These are phyloP conservation scores for Tychaedon coryphoeus DNA, from an alignment of 2,113 vertebrate species.

Conservation along the genomic window DNA sequence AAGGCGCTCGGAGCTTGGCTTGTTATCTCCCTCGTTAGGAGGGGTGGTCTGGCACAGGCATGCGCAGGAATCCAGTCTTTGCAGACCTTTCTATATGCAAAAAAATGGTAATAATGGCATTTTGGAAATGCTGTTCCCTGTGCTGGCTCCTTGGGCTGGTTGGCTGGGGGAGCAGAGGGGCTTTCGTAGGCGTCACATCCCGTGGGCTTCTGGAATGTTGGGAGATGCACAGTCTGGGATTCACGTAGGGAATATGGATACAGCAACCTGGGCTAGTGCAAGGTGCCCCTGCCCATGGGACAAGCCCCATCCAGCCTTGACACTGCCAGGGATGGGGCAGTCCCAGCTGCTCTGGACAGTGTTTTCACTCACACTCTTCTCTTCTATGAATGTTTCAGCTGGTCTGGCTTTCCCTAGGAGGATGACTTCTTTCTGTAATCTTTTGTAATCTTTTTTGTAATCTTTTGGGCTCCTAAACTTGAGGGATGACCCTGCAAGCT, in stretches of 20 bases:
- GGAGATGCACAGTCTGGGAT: not conserved
- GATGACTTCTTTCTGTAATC: not conserved
- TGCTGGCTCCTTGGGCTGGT: not conserved
- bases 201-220: fast-evolving
- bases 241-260: fast-evolving
- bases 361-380: not conserved
- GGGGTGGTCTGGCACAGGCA: not conserved
- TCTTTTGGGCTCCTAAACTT: not conserved
- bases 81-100: not conserved
- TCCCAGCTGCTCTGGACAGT: not conserved
- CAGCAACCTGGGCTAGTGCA: not conserved
- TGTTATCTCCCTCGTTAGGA: not conserved
- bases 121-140: not conserved
- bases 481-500: not conserved
- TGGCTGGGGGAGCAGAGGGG: not conserved
- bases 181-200: fast-evolving
- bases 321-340: not conserved
- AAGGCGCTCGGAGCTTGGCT: not conserved
- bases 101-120: not conserved
- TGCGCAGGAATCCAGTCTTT: not conserved
- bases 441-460: not conserved
- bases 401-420: not conserved
- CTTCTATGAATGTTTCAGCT: not conserved
- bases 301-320: not conserved
- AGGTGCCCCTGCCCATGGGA: not conserved